These are phyloP conservation scores for Damaliscus lunatus DNA, from an alignment of 2,113 vertebrate genomes.

Conservation along the genomic window DNA sequence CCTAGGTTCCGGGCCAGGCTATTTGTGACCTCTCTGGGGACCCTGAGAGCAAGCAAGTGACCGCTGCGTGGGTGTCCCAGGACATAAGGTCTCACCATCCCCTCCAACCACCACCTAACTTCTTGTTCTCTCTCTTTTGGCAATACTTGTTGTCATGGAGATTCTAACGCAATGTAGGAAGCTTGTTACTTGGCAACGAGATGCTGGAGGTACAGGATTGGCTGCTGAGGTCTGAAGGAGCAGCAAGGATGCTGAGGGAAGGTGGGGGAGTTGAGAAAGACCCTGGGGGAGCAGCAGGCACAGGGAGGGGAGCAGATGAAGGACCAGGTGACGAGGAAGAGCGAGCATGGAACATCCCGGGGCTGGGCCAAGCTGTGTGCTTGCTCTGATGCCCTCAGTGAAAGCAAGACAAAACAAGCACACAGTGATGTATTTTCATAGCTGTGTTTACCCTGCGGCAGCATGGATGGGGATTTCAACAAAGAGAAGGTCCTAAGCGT, in stretches of 20 bases:
- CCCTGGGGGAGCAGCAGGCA: slow-evolving; percentile 12
- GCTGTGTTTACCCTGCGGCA: background rate
- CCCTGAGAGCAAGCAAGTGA: background rate
- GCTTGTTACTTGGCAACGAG: slow-evolving; percentile 56
- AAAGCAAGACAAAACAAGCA: slow-evolving; percentile 7
- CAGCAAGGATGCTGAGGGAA: slow-evolving; percentile 39
- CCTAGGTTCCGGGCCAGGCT: background rate
- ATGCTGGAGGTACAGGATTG: slow-evolving; percentile 39
- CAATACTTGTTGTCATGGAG: slow-evolving; percentile 57
- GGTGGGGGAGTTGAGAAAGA: slow-evolving; percentile 41
- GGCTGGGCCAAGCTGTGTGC: background rate
- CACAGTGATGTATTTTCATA: background rate
- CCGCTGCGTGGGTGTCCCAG: background rate
- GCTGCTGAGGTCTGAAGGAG: slow-evolving; percentile 40
- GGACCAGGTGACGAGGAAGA: background rate
- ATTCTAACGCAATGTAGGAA: slow-evolving; percentile 70
- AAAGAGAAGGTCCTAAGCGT: background rate
- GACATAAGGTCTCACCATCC: background rate
- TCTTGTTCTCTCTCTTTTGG: slow-evolving; percentile 16
- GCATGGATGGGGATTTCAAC: background rate
- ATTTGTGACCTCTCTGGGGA: background rate
- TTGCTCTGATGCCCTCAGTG: background rate
- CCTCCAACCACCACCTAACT: background rate
- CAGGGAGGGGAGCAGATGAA: background rate
- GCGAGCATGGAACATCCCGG: background rate